These are phyloP conservation scores for Hybos culiciformis DNA, from an alignment of 2,888 invertebrate genomes.

Conservation along the genomic window DNA sequence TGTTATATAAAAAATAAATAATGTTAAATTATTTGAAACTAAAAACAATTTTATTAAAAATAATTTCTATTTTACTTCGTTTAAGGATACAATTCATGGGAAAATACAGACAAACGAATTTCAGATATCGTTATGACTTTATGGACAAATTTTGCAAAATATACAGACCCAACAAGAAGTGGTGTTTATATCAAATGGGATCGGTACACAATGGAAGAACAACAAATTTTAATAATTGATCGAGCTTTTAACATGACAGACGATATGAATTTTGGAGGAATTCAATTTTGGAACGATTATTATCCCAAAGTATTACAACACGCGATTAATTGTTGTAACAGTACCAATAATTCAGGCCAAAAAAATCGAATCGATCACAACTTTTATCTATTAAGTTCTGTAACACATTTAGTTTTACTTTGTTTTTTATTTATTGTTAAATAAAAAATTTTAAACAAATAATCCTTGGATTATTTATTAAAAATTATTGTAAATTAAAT, in stretches of 20 bases:
- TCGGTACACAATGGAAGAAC: constrained; percentile 49
- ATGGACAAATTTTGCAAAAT: constrained; percentile 66
- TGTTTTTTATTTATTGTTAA: too few species aligned
- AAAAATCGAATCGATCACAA: too few species aligned
- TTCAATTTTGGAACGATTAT: constrained; percentile 74
- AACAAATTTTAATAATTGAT: constrained; percentile 60
- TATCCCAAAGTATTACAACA: constrained; percentile 62
- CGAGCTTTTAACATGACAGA: constrained; percentile 65
- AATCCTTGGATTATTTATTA: too few species aligned
- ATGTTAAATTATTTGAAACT: too few species aligned
- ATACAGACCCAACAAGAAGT: constrained; percentile 54
- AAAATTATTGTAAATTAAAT: too few species aligned
- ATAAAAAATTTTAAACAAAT: too few species aligned
- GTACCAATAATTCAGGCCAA: too few species aligned
- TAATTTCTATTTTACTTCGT: too few species aligned
- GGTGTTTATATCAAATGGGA: constrained; percentile 67
- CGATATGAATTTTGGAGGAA: constrained; percentile 57
- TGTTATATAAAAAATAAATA: too few species aligned
- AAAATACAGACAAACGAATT: constrained; percentile 60
- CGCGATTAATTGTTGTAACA: constrained; percentile 62
- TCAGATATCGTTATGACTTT: constrained; percentile 68
- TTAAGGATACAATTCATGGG: constrained; percentile 57
- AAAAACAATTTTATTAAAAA: too few species aligned
- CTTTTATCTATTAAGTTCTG: too few species aligned
- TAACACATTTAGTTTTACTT: too few species aligned